Evolutionary conservation across 2,113 vertebrate genomes (phyloP).

Genomic region (Odontophorus gujanensis): DNA sequence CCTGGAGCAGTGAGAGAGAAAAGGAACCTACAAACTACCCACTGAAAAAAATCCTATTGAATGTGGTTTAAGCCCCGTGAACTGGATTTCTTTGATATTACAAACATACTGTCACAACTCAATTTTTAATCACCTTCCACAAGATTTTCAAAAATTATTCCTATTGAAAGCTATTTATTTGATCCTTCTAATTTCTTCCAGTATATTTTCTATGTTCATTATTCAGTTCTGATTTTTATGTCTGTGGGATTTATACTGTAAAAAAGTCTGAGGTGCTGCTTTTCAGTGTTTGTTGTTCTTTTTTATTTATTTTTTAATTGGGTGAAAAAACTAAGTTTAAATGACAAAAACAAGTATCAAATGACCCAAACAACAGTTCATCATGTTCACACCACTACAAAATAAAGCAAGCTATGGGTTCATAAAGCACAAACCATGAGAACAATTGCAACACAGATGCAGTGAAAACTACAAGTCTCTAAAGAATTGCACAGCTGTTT

Average conservation of each 20-base stretch:
- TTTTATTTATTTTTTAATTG: not conserved
- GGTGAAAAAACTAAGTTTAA: not conserved
- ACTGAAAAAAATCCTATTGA: not conserved
- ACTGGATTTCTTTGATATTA: not conserved
- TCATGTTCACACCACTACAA: constrained; percentile 19
- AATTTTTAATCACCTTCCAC: not conserved
- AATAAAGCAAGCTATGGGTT: constrained; percentile 17
- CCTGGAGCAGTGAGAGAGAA: not conserved
- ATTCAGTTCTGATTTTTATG: not conserved
- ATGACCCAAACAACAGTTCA: constrained; percentile 28
- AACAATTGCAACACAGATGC: constrained; percentile 37
- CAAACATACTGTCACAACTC: not conserved
- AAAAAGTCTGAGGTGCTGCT: not conserved
- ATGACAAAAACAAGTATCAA: not conserved
- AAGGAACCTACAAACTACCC: not conserved
- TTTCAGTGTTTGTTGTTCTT: not conserved
- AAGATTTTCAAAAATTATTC: not conserved
- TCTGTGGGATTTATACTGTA: not conserved
- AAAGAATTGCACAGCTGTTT: constrained; percentile 36
- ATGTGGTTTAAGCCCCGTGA: not conserved
- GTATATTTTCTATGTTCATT: not conserved
- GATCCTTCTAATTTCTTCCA: constrained; percentile 1
- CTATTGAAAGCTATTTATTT: not conserved
- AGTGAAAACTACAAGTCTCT: not conserved
- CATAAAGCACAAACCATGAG: constrained; percentile 2